A percentile compares a stretch with the other conserved stretches of the same genome.
Evolutionary conservation across 2,797 vertebrate species (phyloP).

Genomic region (Catharus ustulatus): DNA sequence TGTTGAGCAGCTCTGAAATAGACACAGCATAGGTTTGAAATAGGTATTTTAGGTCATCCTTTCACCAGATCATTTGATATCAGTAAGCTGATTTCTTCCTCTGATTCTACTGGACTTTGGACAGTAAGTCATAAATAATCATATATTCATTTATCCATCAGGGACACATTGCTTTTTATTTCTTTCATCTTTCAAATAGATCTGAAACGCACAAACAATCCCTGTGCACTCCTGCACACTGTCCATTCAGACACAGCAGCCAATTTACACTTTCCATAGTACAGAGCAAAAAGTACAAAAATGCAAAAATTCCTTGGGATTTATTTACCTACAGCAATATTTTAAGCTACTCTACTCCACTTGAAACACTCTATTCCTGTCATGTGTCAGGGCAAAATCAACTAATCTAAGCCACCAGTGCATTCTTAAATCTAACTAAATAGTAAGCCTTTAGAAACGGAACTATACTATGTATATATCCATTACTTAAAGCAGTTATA

Average conservation of each 20-base stretch:
- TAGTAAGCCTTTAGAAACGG: not conserved
- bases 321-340: not conserved
- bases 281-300: not conserved
- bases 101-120: not conserved
- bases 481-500: not conserved
- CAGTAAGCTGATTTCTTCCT: not conserved
- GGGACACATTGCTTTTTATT: not conserved
- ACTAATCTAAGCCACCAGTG: not conserved
- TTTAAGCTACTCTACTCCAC: not conserved
- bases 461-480: not conserved
- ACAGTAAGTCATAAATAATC: not conserved
- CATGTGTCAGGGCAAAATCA: not conserved
- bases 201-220: not conserved
- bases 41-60: not conserved
- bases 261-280: not conserved
- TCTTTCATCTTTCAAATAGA: not conserved
- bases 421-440: not conserved
- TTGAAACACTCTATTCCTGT: not conserved
- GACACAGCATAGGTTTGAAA: not conserved
- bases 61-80: not conserved
- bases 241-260: not conserved
- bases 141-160: not conserved
- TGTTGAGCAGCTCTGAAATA: not conserved
- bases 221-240: not conserved
- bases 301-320: not conserved